Evolutionary conservation across 2,888 invertebrate genomes (phyloP), one percentile per base, ranked within the genome.

Genomic region (Lysandra coridon): DNA sequence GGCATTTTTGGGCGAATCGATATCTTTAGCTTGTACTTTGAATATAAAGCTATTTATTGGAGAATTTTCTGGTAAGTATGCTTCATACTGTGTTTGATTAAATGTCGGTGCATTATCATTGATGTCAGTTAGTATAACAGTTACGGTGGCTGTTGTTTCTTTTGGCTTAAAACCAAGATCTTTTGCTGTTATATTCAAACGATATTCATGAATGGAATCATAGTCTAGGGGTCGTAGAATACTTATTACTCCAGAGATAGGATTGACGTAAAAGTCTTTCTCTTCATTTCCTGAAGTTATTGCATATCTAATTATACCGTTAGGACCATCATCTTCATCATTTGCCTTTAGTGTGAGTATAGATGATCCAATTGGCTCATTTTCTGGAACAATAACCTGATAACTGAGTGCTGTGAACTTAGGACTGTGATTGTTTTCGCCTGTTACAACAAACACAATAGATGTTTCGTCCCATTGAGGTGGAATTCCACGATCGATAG

Each of bases 41-140:
- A 96, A 97, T 12, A 98, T 97, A 83, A 96, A 96, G 81, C 96
- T 97, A 79, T 97, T 96, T 0, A 96, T 91, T 0, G 97, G 96
- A 17, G 97, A 96, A 88, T 99, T 99, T 94, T 99, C 99, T 0
- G 97, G 95, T 73, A 99, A 92, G 86, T 96, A 97, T 0, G 97
- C 97, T 84, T 97, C 95, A 87, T 97, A 98, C 78, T 95, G 91
- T 0, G 96, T 95, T 87, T 97, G 97, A 88, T 97, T 97, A 87
- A 99, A 99, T 17, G 95, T 93, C 0, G 99, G 99, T 12, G 98
- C 96, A 89, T 99, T 99, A 86, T 99, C 98, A 87, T 98, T 99
- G 62, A 99, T 97, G 87, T 99, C 99, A 0, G 98, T 98, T 1
- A 99, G 95, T 79, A 97, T 97, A 0, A 99, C 97, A 0, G 97